Evolutionary conservation across 2,113 vertebrate species (phyloP).

Genomic region (Phycodurus eques): DNA sequence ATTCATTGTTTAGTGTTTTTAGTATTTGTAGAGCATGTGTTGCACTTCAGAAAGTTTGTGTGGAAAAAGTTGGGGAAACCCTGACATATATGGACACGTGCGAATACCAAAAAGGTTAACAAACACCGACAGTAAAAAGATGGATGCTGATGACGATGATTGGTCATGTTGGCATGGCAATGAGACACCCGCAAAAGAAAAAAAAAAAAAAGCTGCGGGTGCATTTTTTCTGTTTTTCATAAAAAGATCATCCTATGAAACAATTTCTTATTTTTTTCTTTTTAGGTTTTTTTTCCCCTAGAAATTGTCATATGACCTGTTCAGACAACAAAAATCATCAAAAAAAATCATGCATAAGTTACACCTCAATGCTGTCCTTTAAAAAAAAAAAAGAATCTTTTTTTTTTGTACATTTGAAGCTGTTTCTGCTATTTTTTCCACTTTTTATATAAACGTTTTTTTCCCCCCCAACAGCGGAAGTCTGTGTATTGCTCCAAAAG

Average conservation of each 20-base stretch:
- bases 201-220: conserved; percentile 36
- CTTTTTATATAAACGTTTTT: conserved; percentile 30
- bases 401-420: conserved; percentile 58
- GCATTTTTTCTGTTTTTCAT: conserved; percentile 61
- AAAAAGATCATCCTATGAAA: conserved; percentile 78
- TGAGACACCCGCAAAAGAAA: conserved; percentile 32
- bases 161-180: conserved; percentile 72
- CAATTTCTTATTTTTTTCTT: conserved; percentile 24
- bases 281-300: conserved; percentile 44
- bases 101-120: conserved; percentile 29
- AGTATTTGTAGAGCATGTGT: background rate
- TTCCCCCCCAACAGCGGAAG: conserved; percentile 23
- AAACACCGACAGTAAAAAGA: conserved; percentile 46
- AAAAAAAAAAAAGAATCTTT: conserved; percentile 49
- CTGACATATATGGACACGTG: conserved; percentile 26
- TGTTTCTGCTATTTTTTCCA: conserved; percentile 35
- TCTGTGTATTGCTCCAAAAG: conserved; percentile 54
- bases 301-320: conserved; percentile 68
- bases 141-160: conserved; percentile 74
- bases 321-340: conserved; percentile 60
- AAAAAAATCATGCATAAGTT: conserved; percentile 75
- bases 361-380: conserved; percentile 53
- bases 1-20: background rate
- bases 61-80: background rate
- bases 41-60: background rate